A percentile compares a stretch with the other conserved stretches of the same genome.
phyloP scores from a whole-genome alignment of 2,113 vertebrate genomes.

The Entelurus aequoreus region DNA sequence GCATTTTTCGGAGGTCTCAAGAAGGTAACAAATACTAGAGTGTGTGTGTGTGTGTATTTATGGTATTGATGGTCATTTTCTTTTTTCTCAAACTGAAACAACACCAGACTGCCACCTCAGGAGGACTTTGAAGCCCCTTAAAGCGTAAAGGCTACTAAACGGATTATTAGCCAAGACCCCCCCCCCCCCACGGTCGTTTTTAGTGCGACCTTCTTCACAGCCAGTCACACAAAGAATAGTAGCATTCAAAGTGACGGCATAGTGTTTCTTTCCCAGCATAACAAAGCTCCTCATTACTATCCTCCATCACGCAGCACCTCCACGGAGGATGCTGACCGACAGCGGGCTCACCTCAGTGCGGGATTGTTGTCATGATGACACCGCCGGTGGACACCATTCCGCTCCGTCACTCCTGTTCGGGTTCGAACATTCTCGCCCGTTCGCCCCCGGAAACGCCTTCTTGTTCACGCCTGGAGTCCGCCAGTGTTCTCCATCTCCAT shows the following conservation, averaged over 20 bases:
- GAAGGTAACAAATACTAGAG: too few species aligned
- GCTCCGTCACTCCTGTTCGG: constrained; percentile 3
- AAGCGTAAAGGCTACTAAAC: constrained; percentile 29
- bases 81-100: not conserved
- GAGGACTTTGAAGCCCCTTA: constrained; percentile 12
- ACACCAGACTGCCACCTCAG: too few species aligned
- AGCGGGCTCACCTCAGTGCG: constrained; percentile 62
- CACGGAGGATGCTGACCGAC: not conserved
- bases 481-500: constrained; percentile 57
- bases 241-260: too few species aligned
- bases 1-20: too few species aligned
- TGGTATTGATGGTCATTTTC: not conserved
- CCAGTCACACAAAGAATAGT: too few species aligned
- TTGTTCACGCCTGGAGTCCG: constrained; percentile 6
- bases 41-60: constrained; percentile 7
- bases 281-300: too few species aligned
- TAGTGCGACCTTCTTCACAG: constrained; percentile 4
- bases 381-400: constrained; percentile 11
- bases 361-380: constrained; percentile 49
- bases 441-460: constrained; percentile 1
- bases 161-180: constrained; percentile 36
- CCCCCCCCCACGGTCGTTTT: not conserved
- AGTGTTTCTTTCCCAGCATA: too few species aligned
- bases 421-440: constrained; percentile 7
- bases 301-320: too few species aligned